Evolutionary conservation across 2,888 invertebrate species (phyloP).

Genomic region (Acronicta aceris): DNA sequence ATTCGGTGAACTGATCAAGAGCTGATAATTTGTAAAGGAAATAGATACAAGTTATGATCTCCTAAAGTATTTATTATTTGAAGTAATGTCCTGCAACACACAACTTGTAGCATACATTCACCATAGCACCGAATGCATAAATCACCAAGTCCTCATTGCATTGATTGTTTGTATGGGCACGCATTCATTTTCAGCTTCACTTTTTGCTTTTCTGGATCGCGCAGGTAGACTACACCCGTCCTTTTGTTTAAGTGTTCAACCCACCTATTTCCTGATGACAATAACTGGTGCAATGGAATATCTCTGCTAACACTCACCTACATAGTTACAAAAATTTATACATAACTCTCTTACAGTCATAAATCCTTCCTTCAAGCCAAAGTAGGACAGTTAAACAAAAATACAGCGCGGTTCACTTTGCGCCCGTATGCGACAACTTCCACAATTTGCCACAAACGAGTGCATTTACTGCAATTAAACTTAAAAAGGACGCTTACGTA

Average conservation of each 20-base stretch:
- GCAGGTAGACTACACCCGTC: no score
- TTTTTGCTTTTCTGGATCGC: no score
- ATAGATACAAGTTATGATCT: not conserved
- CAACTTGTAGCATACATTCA: no score
- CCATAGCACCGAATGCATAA: no score
- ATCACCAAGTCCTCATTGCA: no score
- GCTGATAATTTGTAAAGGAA: constrained; percentile 2
- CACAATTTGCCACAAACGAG: constrained; percentile 45
- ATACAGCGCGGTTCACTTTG: not conserved
- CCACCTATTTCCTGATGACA: not conserved
- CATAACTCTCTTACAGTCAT: not conserved
- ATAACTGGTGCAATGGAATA: not conserved
- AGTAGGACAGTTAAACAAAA: constrained; percentile 4
- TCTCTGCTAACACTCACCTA: not conserved
- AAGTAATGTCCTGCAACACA: no score
- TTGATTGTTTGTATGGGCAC: no score
- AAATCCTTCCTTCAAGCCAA: constrained; percentile 10
- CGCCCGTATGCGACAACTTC: constrained; percentile 15
- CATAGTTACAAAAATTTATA: no score
- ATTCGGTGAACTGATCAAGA: not conserved
- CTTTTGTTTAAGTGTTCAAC: no score
- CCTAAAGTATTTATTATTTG: not conserved
- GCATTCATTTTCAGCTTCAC: no score
- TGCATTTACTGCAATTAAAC: constrained; percentile 57
- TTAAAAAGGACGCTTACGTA: constrained; percentile 57